A percentile compares a stretch with the other conserved stretches of the same genome.
These are phyloP conservation scores for Mormoops blainvillei DNA, from an alignment of 2,113 vertebrate genomes.

Conservation along the genomic window DNA sequence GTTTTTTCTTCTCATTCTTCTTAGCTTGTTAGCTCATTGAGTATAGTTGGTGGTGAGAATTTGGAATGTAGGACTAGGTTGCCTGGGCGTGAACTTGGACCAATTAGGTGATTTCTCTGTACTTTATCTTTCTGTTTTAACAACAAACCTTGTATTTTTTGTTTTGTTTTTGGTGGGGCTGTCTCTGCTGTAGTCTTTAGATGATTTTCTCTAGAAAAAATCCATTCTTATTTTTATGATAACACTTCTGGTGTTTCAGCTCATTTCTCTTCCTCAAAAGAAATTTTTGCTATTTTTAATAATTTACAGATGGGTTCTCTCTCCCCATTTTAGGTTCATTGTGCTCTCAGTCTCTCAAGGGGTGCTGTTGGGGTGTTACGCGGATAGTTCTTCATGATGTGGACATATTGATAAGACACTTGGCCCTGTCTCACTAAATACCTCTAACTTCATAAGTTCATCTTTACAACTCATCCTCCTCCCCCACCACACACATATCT, in stretches of 20 bases:
- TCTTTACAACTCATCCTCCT: neutral
- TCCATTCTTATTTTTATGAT: neutral
- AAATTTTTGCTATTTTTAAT: neutral
- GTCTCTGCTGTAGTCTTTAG: neutral
- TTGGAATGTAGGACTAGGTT: neutral
- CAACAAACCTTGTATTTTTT: neutral
- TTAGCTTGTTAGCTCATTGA: neutral
- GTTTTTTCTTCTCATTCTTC: neutral
- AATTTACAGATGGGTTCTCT: neutral
- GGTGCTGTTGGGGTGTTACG: neutral
- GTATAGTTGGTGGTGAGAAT: neutral
- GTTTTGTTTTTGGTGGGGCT: neutral
- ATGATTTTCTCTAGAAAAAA: constrained; percentile 13
- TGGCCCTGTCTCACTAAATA: neutral
- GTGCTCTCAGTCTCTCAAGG: neutral
- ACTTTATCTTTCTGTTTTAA: neutral
- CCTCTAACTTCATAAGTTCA: neutral
- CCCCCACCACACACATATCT: neutral
- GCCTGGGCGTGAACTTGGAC: neutral
- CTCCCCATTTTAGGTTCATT: neutral
- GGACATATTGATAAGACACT: neutral
- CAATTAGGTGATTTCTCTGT: neutral
- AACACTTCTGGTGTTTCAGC: neutral
- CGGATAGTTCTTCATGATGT: neutral
- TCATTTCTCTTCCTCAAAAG: constrained; percentile 4